Conservation (phyloP, 2,888 invertebrate species). For the Latheticus oryzae region DNA sequence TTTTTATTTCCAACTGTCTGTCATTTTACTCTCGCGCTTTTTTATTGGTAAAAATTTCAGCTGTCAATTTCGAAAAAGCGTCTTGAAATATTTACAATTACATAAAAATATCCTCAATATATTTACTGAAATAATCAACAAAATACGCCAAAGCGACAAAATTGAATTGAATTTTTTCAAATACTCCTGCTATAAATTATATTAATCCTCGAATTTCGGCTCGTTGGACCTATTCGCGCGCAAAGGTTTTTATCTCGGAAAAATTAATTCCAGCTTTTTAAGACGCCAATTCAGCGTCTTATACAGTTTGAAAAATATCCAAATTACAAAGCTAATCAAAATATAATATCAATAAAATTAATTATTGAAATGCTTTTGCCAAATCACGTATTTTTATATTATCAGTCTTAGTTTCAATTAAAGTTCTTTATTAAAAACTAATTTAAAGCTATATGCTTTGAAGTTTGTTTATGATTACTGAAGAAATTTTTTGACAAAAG, state of each 20-base stretch:
- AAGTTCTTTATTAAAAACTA: too few species aligned
- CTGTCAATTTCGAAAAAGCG: neutral
- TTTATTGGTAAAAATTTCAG: conserved; percentile 1
- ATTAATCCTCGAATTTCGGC: conserved; percentile 20
- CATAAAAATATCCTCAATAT: conserved; percentile 14
- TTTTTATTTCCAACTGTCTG: conserved; percentile 6
- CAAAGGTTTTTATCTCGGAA: conserved; percentile 9
- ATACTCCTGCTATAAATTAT: conserved; percentile 16
- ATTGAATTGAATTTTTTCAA: conserved; percentile 24
- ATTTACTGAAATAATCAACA: conserved; percentile 17
- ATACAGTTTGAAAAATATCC: too few species aligned
- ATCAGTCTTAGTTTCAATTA: too few species aligned
- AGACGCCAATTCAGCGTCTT: too few species aligned
- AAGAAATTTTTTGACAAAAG: too few species aligned
- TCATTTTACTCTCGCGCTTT: conserved; percentile 3
- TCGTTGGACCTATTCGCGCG: conserved; percentile 20
- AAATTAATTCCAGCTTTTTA: conserved; percentile 9
- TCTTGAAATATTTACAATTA: too few species aligned
- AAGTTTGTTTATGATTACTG: too few species aligned
- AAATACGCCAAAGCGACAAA: conserved; percentile 17
- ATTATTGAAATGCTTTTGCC: too few species aligned
- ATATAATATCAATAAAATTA: too few species aligned
- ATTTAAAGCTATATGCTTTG: too few species aligned
- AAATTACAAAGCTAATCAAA: too few species aligned
- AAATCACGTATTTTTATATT: too few species aligned